Base-by-base conservation (phyloP, 30 jellyfish, hydroid and myxozoan species). In the Catostylus mosaicus region DNA sequence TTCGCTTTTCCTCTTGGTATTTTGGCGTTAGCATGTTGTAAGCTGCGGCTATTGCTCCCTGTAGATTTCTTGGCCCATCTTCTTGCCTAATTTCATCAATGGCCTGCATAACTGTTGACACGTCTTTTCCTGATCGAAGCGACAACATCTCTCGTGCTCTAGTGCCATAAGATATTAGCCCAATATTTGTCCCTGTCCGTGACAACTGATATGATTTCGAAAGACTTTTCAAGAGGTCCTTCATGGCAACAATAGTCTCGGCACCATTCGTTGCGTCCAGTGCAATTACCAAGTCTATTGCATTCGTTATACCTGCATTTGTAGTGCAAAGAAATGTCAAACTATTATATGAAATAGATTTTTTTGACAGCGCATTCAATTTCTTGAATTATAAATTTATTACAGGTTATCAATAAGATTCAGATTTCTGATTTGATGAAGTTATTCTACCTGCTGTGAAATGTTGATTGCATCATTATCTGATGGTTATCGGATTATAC, bases 231-330 rank as follows among this genome's bases (percentile, higher is more conserved):
- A 79, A 38, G 36, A 79, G 37, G 9, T 31, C 66, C 56, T 67
- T 79, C 19, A 62, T 48, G 3, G 33, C 63, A 24, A 16, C 20
- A 9, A 63, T 18, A 1, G 65, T 38, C 30, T n/a, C 64, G 5
- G 36, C 24, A 40, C 62, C 36, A 1, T 73, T 57, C 20, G 97
- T 56, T n/a, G 83, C 81, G 38, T 89, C 97, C 30, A 81, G n/a
- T 11, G 88, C 73, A 57, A 78, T 52, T 5, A 71, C 62, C 19
- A 89, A 30, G 30, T 89, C 90, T 40, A 82, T 67, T 0, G 86
- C 63, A 14, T 34, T 54, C n/a, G 65, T 11, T 20, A 73, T 45
- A 11, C 93, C 97, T 89, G 56, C 5, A 23, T 8, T 5, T 43
- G 56, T 5, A 43, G 12, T 5, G 56, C 8, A 6, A 16, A 43